Conservation (phyloP, 2,113 vertebrate species). For the Nipponia nippon region DNA sequence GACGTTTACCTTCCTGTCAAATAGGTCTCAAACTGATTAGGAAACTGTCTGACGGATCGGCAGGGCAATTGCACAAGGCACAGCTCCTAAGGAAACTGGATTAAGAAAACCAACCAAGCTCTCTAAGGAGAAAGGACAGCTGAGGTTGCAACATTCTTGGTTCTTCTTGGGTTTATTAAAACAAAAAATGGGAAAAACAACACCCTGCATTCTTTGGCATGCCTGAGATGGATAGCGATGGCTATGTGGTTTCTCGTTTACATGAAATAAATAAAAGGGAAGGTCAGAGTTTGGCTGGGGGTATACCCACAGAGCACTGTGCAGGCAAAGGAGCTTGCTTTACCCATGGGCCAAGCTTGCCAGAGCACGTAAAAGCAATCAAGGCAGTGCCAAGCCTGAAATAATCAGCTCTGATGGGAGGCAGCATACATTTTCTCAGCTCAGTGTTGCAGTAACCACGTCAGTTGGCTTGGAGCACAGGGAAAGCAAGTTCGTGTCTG, state of each 20-base stretch:
- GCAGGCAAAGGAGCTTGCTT: background rate
- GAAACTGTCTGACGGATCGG: background rate
- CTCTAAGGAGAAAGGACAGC: background rate
- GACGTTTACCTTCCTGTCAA: background rate
- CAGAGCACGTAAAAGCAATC: background rate
- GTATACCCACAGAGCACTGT: background rate
- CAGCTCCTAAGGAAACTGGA: background rate
- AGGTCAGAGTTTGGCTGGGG: background rate
- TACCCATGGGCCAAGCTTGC: background rate
- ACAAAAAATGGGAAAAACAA: background rate
- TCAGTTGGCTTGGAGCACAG: background rate
- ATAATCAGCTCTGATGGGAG: background rate
- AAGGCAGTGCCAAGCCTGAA: background rate
- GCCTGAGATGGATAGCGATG: background rate
- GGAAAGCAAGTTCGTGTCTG: background rate
- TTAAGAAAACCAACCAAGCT: background rate
- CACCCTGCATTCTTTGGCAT: background rate
- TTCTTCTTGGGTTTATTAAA: background rate
- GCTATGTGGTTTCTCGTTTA: background rate
- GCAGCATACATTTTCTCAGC: background rate
- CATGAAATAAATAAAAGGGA: background rate
- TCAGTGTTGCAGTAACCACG: background rate
- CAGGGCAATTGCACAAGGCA: background rate
- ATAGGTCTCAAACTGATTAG: background rate
- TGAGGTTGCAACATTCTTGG: background rate